Percentiles rank a stretch among this genome's conserved stretches.
phyloP scores from a whole-genome alignment of 2,113 vertebrate species.

The Aldabrachelys gigantea region DNA sequence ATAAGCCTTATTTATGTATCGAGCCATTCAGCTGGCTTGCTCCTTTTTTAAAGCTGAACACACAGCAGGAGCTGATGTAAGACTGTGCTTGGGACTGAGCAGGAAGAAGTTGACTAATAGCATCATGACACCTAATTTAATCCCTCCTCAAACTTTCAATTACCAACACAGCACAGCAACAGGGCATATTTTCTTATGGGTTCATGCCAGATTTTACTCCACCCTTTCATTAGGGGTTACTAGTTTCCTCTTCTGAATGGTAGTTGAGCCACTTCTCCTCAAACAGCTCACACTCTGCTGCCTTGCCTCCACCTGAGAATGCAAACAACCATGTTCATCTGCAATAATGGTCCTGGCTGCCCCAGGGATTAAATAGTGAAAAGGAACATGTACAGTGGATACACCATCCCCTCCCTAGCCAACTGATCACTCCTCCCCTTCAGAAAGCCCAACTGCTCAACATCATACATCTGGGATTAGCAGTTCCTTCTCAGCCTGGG shows the following conservation, averaged over 20 bases:
- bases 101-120: neutral
- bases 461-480: neutral
- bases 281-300: rapidly evolving
- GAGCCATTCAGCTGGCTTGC: neutral
- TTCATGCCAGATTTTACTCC: neutral
- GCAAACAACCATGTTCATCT: neutral
- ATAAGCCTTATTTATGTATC: neutral
- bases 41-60: neutral
- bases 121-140: neutral
- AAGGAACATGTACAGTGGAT: neutral
- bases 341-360: neutral
- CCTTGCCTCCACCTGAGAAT: neutral
- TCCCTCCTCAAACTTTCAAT: neutral
- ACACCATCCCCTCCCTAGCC: neutral
- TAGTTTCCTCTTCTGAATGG: neutral
- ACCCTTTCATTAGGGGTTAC: neutral
- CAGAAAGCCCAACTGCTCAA: neutral
- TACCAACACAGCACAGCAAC: neutral
- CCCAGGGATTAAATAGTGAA: neutral
- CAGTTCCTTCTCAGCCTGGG: neutral
- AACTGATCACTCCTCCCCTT: neutral
- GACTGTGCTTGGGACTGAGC: neutral
- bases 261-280: neutral
- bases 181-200: neutral
- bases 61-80: neutral